phyloP scores from a whole-genome alignment of 2,888 invertebrate species.

The Chrysodeixis includens region DNA sequence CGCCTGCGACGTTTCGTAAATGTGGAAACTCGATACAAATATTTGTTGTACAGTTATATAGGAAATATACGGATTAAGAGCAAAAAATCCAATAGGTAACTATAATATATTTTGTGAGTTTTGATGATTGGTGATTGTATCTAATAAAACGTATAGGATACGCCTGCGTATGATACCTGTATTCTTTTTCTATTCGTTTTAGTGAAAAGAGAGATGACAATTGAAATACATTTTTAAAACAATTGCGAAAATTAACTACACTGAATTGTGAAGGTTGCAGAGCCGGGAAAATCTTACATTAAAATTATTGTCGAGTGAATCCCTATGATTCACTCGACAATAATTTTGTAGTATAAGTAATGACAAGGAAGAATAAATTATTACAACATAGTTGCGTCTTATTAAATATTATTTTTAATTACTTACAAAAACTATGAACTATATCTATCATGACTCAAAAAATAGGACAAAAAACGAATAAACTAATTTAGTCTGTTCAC shows the following conservation, averaged over 20 bases:
- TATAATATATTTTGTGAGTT: no score
- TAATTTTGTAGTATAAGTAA: not conserved
- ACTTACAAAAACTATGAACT: not conserved
- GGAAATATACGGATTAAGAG: conserved; percentile 16
- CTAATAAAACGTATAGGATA: no score
- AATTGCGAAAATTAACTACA: no score
- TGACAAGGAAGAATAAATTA: not conserved
- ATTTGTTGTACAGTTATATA: conserved; percentile 8
- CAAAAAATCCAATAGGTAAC: no score
- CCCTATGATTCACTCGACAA: not conserved
- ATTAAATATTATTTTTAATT: not conserved
- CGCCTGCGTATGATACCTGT: no score
- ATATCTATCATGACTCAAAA: not conserved
- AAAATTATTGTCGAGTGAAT: no score
- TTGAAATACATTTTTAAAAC: no score
- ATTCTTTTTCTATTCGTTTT: no score
- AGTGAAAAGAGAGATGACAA: no score
- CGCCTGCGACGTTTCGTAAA: conserved; percentile 32
- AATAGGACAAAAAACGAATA: conserved; percentile 25
- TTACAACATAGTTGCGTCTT: not conserved
- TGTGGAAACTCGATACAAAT: conserved; percentile 38
- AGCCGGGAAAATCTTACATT: no score
- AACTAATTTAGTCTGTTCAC: conserved; percentile 47
- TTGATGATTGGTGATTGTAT: no score
- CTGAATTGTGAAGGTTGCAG: no score